Conservation (phyloP, 2,797 vertebrate genomes). For the Orientallactaga sibirica region DNA sequence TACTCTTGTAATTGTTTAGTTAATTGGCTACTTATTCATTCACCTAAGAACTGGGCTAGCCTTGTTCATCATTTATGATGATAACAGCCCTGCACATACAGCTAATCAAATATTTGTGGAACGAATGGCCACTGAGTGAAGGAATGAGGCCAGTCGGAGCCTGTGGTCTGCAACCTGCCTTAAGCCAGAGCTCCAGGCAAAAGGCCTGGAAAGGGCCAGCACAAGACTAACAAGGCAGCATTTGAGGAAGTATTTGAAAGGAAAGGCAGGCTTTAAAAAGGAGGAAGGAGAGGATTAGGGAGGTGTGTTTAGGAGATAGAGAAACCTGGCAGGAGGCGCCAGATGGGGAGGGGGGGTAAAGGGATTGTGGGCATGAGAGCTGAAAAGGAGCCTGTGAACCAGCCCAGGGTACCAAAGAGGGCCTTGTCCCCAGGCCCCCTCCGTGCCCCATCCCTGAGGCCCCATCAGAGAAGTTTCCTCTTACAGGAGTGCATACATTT, state of each 20-base stretch:
- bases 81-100: not conserved
- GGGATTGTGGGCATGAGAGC: constrained; percentile 44
- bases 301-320: constrained; percentile 72
- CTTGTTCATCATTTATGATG: not conserved
- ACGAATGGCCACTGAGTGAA: not conserved
- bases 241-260: constrained; percentile 78
- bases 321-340: constrained; percentile 9
- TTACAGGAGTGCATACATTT: not conserved
- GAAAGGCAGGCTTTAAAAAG: constrained; percentile 75
- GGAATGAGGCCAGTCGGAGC: not conserved
- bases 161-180: constrained; percentile 14
- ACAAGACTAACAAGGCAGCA: constrained; percentile 53
- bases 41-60: not conserved
- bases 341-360: not conserved
- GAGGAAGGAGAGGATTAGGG: constrained; percentile 77
- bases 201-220: not conserved
- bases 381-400: constrained; percentile 73
- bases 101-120: constrained; percentile 49
- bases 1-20: constrained; percentile 4
- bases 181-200: constrained; percentile 3
- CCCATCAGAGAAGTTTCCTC: not conserved
- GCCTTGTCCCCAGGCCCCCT: constrained; percentile 47
- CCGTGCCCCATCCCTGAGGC: not conserved
- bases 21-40: constrained; percentile 33
- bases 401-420: constrained; percentile 64